Conservation (phyloP, 2,888 invertebrate species). For the Formica aserva region DNA sequence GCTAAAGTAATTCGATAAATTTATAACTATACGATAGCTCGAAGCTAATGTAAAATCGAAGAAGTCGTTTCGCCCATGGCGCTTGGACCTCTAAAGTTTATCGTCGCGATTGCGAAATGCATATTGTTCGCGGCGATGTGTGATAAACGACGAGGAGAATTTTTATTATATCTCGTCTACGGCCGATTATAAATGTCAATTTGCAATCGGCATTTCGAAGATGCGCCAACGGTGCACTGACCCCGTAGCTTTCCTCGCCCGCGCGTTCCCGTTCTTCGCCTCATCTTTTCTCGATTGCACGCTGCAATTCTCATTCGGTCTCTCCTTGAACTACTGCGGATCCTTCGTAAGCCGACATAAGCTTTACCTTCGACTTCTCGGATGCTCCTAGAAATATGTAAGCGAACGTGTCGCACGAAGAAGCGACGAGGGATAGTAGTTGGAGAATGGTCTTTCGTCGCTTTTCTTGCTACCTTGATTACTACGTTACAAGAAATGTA, state of each 20-base stretch:
- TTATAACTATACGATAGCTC: background rate
- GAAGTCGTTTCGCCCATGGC: background rate
- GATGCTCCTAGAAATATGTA: constrained; percentile 43
- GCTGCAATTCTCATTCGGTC: constrained; percentile 53
- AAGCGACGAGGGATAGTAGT: background rate
- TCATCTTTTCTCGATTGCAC: constrained; percentile 6
- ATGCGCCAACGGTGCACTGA: constrained; percentile 78
- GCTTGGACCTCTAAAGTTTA: background rate
- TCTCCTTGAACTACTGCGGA: constrained; percentile 70
- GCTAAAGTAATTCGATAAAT: background rate
- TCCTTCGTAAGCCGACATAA: constrained; percentile 6
- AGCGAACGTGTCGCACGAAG: background rate
- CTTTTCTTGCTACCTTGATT: constrained; percentile 5
- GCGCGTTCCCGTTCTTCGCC: background rate
- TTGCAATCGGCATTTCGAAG: constrained; percentile 76
- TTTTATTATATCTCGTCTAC: constrained; percentile 33
- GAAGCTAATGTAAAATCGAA: background rate
- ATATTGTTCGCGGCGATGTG: constrained; percentile 9
- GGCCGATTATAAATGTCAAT: constrained; percentile 76
- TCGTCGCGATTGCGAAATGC: constrained; percentile 33
- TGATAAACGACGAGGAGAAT: constrained; percentile 16
- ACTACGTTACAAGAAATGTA: constrained; percentile 1
- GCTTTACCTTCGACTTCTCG: constrained; percentile 43
- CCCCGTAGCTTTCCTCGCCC: constrained; percentile 72
- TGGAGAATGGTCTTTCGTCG: constrained; percentile 9